Conservation (phyloP, 2,113 vertebrate genomes). For the Phalacrocorax pelagicus region DNA sequence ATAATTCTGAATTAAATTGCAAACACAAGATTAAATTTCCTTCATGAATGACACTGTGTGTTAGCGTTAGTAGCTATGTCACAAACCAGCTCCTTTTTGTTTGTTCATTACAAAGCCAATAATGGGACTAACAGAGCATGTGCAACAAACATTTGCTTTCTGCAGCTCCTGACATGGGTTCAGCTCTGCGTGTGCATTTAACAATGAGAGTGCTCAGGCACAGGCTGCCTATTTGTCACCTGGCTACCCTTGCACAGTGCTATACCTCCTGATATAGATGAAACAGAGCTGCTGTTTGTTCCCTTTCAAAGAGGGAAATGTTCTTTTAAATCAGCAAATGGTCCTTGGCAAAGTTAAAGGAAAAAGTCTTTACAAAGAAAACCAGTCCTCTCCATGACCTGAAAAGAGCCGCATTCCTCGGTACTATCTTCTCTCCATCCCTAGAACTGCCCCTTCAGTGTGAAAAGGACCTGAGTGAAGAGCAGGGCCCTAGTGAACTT, state of each 20-base stretch:
- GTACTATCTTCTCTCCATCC: not conserved
- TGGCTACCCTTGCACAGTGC: not conserved
- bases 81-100: slow-evolving; percentile 14
- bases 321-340: not conserved
- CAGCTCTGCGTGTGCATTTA: fast-evolving
- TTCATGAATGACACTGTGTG: not conserved
- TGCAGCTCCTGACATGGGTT: not conserved
- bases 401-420: not conserved
- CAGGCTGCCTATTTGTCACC: slow-evolving; percentile 2
- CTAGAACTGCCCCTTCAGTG: not conserved
- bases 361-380: not conserved
- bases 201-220: not conserved
- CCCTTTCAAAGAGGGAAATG: not conserved
- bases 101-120: not conserved
- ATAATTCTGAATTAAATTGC: not conserved
- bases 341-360: not conserved
- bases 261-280: not conserved
- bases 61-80: not conserved
- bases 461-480: not conserved
- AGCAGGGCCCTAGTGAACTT: not conserved
- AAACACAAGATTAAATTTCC: slow-evolving; percentile 14
- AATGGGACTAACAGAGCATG: not conserved
- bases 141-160: not conserved
- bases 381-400: not conserved
- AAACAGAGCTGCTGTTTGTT: not conserved